Evolutionary conservation across 2,797 vertebrate species (phyloP).

Genomic region (Pipistrellus kuhlii): DNA sequence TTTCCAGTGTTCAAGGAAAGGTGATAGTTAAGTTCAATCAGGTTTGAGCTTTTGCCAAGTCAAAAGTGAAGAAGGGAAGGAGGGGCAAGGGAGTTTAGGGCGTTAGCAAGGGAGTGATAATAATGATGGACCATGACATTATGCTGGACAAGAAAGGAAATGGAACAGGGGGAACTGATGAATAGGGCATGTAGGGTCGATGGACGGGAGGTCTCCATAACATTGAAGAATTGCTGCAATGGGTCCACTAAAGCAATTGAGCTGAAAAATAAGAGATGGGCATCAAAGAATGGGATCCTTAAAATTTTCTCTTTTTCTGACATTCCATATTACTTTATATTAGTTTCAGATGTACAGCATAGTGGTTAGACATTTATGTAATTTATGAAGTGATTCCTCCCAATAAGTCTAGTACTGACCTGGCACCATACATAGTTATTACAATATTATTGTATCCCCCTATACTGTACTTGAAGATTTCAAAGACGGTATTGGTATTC

Average conservation of each 20-base stretch:
- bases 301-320: neutral
- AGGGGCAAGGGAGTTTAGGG: neutral
- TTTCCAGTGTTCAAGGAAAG: neutral
- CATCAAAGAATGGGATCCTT: neutral
- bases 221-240: neutral
- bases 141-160: slow-evolving; percentile 54
- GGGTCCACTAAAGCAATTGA: neutral
- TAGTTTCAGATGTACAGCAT: neutral
- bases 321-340: neutral
- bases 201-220: neutral
- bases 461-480: neutral
- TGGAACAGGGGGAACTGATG: slow-evolving; percentile 23
- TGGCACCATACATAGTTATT: neutral
- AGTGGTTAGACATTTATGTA: neutral
- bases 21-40: neutral
- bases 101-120: slow-evolving; percentile 43
- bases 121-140: slow-evolving; percentile 53
- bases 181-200: neutral
- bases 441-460: neutral
- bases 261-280: neutral
- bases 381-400: neutral
- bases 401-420: neutral
- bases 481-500: neutral
- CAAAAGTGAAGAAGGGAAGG: neutral
- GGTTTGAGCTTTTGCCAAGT: neutral